Base-by-base conservation (phyloP, 2,888 invertebrate species). In the Apeira syringaria region DNA sequence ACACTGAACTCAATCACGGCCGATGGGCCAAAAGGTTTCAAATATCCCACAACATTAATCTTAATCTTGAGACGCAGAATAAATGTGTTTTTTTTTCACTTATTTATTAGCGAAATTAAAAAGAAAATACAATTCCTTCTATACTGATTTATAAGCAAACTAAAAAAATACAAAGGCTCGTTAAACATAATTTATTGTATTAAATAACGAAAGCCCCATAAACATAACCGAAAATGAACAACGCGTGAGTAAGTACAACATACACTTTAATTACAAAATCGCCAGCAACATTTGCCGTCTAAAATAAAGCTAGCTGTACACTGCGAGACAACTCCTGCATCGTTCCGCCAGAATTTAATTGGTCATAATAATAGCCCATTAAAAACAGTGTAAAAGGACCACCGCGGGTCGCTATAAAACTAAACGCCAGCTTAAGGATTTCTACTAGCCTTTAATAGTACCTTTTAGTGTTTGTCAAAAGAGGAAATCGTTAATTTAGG, bases 361-460 rank as follows among this genome's bases (percentile, higher is more conserved):
- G 72, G 74, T 66, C 79, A 69, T 82, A n/a, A 75, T 78, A 80
- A 80, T 79, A 68, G 75, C 70, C 79, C 83, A 85, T 88, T 86
- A 88, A 87, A 84, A 77, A 88, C 87, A 88, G 86, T 85, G 87
- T 88, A 74, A 68, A 68, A 58, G 53, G 83, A 84, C 86, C 86
- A 86, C 87, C 87, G 67, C 74, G 71, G 62, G 68, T 64, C 65
- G 64, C 74, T 74, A 79, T 83, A 77, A 82, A 82, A 71, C 68
- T 76, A 70, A 77, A 74, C 66, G 71, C 46, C 55, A 57, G 66
- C 74, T 74, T 73, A 61, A 79, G 18, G 33, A 18, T 44, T 34
- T 22, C 76, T 75, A 68, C 76, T 75, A 68, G 68, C 59, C 59
- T 72, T 79, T 79, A 76, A 80, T 78, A 70, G 74, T 47, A 38